Evolutionary conservation across 1,140 invertebrate species (phyloP).

Genomic region (Papilio glaucus): DNA sequence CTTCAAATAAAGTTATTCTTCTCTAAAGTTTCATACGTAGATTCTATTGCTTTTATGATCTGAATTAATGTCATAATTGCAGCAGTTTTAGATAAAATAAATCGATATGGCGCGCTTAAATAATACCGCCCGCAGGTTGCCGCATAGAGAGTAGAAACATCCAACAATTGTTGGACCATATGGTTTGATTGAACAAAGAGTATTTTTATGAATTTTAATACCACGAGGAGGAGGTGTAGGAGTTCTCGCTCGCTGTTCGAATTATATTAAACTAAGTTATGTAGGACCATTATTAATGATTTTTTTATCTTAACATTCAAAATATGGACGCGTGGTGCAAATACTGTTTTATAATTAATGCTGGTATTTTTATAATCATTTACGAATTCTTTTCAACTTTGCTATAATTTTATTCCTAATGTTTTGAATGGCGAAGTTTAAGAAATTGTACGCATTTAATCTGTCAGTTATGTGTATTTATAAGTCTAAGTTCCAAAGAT

Average conservation of each 20-base stretch:
- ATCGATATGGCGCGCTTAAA: slow-evolving; percentile 77
- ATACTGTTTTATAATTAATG: slow-evolving; percentile 43
- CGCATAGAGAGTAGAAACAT: slow-evolving; percentile 54
- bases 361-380: slow-evolving; percentile 42
- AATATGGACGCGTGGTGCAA: slow-evolving; percentile 56
- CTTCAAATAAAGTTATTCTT: slow-evolving; percentile 75
- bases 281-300: slow-evolving; percentile 62
- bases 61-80: slow-evolving; percentile 82
- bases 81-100: slow-evolving; percentile 80
- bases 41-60: slow-evolving; percentile 77
- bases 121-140: slow-evolving; percentile 78
- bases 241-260: slow-evolving; percentile 51
- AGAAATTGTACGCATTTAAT: slow-evolving; percentile 10
- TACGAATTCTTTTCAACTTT: slow-evolving; percentile 37
- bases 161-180: slow-evolving; percentile 56
- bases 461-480: slow-evolving; percentile 31
- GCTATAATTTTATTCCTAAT: slow-evolving; percentile 35
- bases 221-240: slow-evolving; percentile 38
- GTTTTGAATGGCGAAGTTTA: slow-evolving; percentile 17
- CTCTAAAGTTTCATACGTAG: slow-evolving; percentile 76
- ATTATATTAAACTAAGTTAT: slow-evolving; percentile 61
- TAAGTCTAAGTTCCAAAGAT: slow-evolving; percentile 5
- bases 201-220: slow-evolving; percentile 47
- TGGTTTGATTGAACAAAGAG: slow-evolving; percentile 51
- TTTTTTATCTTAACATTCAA: slow-evolving; percentile 62